phyloP scores from a whole-genome alignment of 2,113 vertebrate species.

The Ia io region DNA sequence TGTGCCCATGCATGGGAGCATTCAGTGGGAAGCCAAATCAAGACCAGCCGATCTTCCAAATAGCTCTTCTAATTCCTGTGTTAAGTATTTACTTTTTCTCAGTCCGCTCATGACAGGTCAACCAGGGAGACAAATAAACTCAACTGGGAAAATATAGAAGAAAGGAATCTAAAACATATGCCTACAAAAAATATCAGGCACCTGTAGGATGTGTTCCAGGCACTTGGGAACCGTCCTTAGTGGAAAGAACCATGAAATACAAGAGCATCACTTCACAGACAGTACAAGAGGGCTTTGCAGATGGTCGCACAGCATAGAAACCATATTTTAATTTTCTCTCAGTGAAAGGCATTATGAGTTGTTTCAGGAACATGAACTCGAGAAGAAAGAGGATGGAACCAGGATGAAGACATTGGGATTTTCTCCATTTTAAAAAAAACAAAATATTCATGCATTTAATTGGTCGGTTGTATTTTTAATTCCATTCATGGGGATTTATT shows the following conservation, averaged over 20 bases:
- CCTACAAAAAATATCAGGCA: constrained; percentile 21
- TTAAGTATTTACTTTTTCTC: constrained; percentile 3
- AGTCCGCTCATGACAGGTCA: background rate
- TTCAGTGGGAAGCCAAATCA: background rate
- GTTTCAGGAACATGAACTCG: background rate
- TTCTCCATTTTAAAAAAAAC: too few species aligned
- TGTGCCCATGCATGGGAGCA: background rate
- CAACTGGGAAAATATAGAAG: constrained; percentile 5
- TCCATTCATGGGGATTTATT: too few species aligned
- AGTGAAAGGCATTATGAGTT: background rate
- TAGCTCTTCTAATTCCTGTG: background rate
- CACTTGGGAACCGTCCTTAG: constrained; percentile 48
- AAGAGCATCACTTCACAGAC: constrained; percentile 54
- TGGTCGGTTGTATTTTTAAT: too few species aligned
- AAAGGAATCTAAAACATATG: constrained; percentile 36
- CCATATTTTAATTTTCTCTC: background rate
- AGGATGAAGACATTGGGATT: background rate
- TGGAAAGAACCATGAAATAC: constrained; percentile 45
- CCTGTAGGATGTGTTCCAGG: constrained; percentile 60
- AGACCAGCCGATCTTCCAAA: background rate
- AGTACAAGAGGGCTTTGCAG: background rate
- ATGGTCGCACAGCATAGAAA: background rate
- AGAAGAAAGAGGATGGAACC: background rate
- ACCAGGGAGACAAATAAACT: background rate
- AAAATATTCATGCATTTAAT: too few species aligned